Evolutionary conservation across 2,113 vertebrate genomes (phyloP).

Genomic region (Barbus barbus): DNA sequence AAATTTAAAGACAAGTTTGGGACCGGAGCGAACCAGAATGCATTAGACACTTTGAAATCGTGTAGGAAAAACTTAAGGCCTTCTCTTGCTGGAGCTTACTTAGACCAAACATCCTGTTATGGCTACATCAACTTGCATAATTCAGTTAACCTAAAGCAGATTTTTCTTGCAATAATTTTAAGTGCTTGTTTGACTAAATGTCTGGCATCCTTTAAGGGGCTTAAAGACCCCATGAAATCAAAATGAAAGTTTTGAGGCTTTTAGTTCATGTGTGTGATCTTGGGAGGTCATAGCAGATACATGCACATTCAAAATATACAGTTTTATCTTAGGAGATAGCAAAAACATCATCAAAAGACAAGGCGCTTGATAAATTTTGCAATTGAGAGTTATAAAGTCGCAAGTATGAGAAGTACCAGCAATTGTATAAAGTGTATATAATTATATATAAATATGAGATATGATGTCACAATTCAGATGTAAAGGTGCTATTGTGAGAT

Average conservation of each 20-base stretch:
- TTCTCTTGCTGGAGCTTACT: conserved; percentile 54
- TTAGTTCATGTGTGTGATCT: neutral
- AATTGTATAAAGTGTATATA: too few species aligned
- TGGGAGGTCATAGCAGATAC: neutral
- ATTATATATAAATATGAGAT: too few species aligned
- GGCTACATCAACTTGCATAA: conserved; percentile 31
- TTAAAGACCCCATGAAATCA: neutral
- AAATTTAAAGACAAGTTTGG: conserved; percentile 55
- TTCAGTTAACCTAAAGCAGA: conserved; percentile 34
- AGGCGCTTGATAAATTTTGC: neutral
- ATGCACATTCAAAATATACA: neutral
- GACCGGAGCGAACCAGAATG: conserved; percentile 35
- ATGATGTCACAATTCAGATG: too few species aligned
- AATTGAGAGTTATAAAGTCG: neutral
- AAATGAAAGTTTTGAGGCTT: neutral
- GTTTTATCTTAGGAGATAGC: neutral
- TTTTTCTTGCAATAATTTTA: conserved; percentile 10
- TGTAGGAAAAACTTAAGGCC: conserved; percentile 38
- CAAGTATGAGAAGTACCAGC: neutral
- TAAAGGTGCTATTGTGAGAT: too few species aligned
- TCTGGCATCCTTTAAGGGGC: neutral
- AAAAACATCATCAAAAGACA: neutral
- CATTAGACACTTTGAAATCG: conserved; percentile 51
- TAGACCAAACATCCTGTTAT: conserved; percentile 48
- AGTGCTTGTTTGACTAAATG: neutral